Percentiles rank a stretch among this genome's conserved stretches.
Conservation (phyloP, 1,140 invertebrate genomes). For the Lordiphosa stackelbergi region DNA sequence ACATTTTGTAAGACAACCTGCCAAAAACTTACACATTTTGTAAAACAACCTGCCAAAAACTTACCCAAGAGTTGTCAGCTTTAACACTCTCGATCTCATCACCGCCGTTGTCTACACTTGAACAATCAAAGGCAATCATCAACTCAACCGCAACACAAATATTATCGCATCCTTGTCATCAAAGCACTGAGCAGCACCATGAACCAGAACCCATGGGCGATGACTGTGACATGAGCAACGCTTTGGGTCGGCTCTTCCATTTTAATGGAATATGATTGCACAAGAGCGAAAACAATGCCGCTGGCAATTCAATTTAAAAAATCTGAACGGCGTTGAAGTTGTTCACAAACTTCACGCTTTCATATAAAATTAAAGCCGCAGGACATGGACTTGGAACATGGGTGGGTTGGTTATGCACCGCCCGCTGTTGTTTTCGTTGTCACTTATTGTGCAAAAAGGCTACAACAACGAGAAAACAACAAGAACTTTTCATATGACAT, state of each 20-base stretch:
- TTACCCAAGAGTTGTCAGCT: conserved; percentile 25
- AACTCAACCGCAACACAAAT: conserved; percentile 67
- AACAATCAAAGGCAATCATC: conserved; percentile 65
- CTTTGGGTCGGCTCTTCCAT: conserved; percentile 19
- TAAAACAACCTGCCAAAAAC: conserved; percentile 16
- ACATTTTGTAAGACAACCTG: conserved; percentile 1
- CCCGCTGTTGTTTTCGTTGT: conserved; percentile 74
- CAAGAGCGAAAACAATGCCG: conserved; percentile 73
- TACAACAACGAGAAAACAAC: conserved; percentile 11
- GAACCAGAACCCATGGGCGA: conserved; percentile 10
- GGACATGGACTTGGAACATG: conserved; percentile 22
- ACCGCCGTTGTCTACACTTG: conserved; percentile 11
- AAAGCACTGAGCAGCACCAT: conserved; percentile 38
- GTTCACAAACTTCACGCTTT: conserved; percentile 71
- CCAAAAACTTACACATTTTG: conserved; percentile 8
- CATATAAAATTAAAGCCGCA: conserved; percentile 67
- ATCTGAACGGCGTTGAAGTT: conserved; percentile 56
- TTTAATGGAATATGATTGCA: conserved; percentile 75
- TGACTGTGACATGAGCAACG: conserved; percentile 66
- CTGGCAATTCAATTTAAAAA: conserved; percentile 74
- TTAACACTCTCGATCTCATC: conserved; percentile 23
- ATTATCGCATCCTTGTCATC: conserved; percentile 65
- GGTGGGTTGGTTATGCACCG: conserved; percentile 55
- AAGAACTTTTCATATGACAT: conserved; percentile 67
- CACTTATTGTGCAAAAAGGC: conserved; percentile 63